Percentiles rank a stretch among this genome's conserved stretches.
These are phyloP conservation scores for Archaeoteleia sp. DNA, from an alignment of 2,888 invertebrate genomes.

Conservation along the genomic window DNA sequence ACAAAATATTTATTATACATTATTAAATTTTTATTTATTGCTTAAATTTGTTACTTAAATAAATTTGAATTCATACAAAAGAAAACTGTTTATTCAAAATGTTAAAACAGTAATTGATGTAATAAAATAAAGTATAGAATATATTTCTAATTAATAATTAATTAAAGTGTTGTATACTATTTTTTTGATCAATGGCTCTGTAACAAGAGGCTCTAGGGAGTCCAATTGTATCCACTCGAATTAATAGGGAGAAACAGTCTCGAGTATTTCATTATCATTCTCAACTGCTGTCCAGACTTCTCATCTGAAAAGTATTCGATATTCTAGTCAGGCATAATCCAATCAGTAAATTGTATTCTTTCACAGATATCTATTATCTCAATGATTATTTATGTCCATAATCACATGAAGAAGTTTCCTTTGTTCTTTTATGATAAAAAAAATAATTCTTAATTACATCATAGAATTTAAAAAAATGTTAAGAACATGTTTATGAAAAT, in stretches of 20 bases:
- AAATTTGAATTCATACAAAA: too few species aligned
- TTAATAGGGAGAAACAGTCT: constrained; percentile 25
- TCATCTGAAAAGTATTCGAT: not conserved
- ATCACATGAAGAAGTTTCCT: too few species aligned
- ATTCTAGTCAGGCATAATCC: not conserved
- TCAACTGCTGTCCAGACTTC: constrained; percentile 3
- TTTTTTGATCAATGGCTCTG: constrained; percentile 28
- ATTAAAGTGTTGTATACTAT: constrained; percentile 15
- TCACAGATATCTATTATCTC: not conserved
- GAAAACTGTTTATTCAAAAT: too few species aligned
- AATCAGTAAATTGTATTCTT: not conserved
- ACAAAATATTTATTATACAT: not conserved
- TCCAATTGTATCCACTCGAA: constrained; percentile 37
- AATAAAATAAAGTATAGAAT: not conserved
- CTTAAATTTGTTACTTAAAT: not conserved
- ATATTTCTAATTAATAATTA: constrained; percentile 13
- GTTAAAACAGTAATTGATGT: constrained; percentile 20
- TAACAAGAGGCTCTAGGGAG: constrained; percentile 35
- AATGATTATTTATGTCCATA: not conserved
- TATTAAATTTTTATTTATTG: constrained; percentile 1
- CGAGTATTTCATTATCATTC: constrained; percentile 20
- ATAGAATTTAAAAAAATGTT: too few species aligned
- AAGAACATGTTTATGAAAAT: too few species aligned
- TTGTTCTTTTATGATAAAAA: too few species aligned
- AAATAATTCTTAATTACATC: too few species aligned